A percentile compares a stretch with the other conserved stretches of the same genome.
These are phyloP conservation scores for Otis tarda DNA, from an alignment of 2,113 vertebrate species.

Conservation along the genomic window DNA sequence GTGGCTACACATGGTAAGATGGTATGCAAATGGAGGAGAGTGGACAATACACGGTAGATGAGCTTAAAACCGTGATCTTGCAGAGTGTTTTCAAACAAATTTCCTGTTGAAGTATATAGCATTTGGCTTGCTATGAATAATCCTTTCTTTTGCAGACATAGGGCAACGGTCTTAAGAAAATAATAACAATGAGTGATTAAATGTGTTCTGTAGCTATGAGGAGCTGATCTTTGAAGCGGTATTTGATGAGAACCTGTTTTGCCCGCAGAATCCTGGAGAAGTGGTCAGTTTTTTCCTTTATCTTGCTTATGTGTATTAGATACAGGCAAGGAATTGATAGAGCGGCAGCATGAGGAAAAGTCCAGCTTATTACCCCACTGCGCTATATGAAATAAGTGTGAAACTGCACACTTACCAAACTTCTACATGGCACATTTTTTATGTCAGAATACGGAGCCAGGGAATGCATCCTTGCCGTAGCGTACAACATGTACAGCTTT, in stretches of 20 bases:
- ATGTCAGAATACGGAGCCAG: not conserved
- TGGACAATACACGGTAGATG: accelerated
- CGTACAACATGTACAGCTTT: not conserved
- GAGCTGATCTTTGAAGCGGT: not conserved
- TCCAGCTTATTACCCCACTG: not conserved
- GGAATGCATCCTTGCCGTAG: not conserved
- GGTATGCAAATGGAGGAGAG: not conserved
- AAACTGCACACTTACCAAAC: not conserved
- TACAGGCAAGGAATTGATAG: not conserved
- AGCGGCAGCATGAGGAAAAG: not conserved
- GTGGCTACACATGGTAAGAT: not conserved
- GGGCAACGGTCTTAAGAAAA: not conserved
- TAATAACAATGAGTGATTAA: not conserved
- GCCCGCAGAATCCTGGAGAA: not conserved
- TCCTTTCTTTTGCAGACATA: not conserved
- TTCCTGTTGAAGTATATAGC: not conserved
- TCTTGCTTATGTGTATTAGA: not conserved
- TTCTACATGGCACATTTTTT: not conserved
- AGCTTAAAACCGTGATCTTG: not conserved
- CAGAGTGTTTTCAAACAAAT: not conserved
- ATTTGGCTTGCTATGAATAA: not conserved
- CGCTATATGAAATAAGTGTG: not conserved
- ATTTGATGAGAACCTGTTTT: conserved; percentile 6
- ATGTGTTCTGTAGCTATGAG: not conserved
- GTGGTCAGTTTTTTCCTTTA: conserved; percentile 7